phyloP scores from a whole-genome alignment of 2,797 vertebrate genomes.

The Nyctalus aviator region DNA sequence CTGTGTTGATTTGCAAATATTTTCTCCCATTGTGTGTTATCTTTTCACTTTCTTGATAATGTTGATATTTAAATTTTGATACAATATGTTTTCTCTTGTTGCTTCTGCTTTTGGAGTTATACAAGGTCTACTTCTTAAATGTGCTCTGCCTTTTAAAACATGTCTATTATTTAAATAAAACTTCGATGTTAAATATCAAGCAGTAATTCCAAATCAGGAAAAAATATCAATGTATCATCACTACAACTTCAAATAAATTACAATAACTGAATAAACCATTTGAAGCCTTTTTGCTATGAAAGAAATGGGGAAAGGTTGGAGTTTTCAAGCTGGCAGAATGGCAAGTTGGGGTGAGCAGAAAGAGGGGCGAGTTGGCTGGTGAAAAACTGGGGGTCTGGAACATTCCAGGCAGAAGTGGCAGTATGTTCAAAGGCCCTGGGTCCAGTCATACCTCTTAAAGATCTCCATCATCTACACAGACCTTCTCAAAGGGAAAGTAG shows the following conservation, averaged over 20 bases:
- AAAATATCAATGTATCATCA: not conserved
- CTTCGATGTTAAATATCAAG: not conserved
- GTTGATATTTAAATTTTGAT: not conserved
- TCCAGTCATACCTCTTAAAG: not conserved
- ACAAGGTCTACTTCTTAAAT: conserved; percentile 27
- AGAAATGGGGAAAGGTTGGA: not conserved
- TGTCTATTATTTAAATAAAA: conserved; percentile 11
- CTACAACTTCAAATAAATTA: not conserved
- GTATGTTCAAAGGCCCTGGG: not conserved
- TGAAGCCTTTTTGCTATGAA: not conserved
- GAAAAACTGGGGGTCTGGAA: not conserved
- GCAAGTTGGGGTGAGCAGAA: not conserved
- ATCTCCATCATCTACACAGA: not conserved
- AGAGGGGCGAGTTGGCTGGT: not conserved
- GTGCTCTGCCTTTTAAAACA: conserved; percentile 18
- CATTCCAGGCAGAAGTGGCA: not conserved
- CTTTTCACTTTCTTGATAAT: not conserved
- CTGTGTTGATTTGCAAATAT: not conserved
- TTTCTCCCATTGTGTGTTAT: not conserved
- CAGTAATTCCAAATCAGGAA: conserved; percentile 21
- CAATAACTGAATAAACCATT: not conserved
- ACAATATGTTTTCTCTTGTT: not conserved
- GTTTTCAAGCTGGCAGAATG: not conserved
- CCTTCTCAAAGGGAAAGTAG: not conserved
- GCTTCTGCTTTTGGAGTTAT: not conserved